Base-by-base conservation (phyloP, 2,113 vertebrate species). In the Nettapus auritus region DNA sequence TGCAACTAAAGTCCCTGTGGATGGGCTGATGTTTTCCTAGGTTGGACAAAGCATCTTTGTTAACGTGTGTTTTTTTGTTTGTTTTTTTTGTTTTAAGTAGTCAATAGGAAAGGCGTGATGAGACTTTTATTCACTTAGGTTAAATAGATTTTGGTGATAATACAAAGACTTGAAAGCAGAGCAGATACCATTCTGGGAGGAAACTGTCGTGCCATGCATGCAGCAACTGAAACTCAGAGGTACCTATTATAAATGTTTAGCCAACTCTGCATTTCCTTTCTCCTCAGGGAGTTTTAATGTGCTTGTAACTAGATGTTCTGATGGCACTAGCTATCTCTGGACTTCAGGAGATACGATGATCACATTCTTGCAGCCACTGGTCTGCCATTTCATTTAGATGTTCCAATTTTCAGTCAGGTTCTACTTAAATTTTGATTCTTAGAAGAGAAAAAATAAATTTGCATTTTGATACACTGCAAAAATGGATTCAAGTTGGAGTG, bases 231-330 rank as follows among this genome's bases (percentile, higher is more conserved):
- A 88, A 62, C 73, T 62, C 6, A 0, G 42, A 55, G 62, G 40
- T 84, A 40, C 82, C 85, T 86, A 34, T 95, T 86, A 34, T 94
- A 88, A 96, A 94, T 93, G 80, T 96, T 96, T 96, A 94, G 95
- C 92, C 6, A 10, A 36, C 82, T 81, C 88, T 40, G 33, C 29
- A 5, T 93, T 96, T 93, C 18, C 60, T 88, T 69, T 31, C 40
- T 88, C 91, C 66, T 91, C 0, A 2, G 76, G 42, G 90, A 79
- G 16, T 93, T 95, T 84, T 92, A 95, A 92, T 82, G 88, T 28
- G 46, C 73, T 91, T 88, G 62, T 95, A 94, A 87, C 57, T 62
- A 53, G 53, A 62, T 92, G 86, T 82, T 93, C 62, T 92, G 86
- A 90, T 3, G 33, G 63, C n/a, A 31, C 53, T 82, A 82, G 68